These are phyloP conservation scores for Anguilla anguilla DNA, from an alignment of 2,797 vertebrate genomes.

Conservation along the genomic window DNA sequence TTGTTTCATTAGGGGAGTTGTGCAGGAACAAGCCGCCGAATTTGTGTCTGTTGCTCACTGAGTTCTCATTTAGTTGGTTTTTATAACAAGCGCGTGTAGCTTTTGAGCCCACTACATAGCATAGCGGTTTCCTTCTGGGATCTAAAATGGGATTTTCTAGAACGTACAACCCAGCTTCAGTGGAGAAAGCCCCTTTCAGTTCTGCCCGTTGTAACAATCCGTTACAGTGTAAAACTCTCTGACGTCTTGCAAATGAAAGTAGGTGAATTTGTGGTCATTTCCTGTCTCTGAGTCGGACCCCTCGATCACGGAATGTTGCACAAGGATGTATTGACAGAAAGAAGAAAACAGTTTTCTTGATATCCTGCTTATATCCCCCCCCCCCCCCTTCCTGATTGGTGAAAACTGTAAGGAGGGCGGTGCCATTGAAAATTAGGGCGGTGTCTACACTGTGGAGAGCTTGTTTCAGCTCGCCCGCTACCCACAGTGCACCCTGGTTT, in stretches of 20 bases:
- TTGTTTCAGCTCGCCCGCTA: background rate
- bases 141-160: background rate
- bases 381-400: background rate
- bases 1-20: slow-evolving; percentile 28
- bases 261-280: background rate
- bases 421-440: no score
- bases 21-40: slow-evolving; percentile 38
- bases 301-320: no score
- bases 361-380: background rate
- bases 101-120: background rate
- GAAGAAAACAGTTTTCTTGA: background rate
- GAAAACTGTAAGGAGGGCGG: background rate
- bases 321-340: background rate
- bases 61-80: slow-evolving; percentile 2
- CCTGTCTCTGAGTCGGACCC: background rate
- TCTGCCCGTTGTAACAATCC: background rate
- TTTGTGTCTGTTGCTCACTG: background rate
- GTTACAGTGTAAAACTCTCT: background rate
- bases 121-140: background rate
- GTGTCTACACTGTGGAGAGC: background rate
- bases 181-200: background rate
- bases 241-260: background rate
- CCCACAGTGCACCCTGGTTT: background rate
- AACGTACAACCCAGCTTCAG: background rate
- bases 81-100: background rate